Percentiles rank a stretch among this genome's conserved stretches.
Evolutionary conservation across 2,797 vertebrate genomes (phyloP).

Genomic region (Sylvia borin): DNA sequence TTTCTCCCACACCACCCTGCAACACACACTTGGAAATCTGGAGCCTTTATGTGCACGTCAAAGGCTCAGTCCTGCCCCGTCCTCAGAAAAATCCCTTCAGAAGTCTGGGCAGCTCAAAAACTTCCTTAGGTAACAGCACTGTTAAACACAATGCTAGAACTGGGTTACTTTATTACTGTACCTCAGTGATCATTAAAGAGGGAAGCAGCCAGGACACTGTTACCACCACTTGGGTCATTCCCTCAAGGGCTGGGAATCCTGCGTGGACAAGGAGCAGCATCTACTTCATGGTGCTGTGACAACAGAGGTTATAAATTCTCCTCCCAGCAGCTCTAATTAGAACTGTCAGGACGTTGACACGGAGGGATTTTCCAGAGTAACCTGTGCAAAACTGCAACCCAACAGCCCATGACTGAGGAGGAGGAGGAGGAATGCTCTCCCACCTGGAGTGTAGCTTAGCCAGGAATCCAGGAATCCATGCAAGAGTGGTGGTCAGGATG

Average conservation of each 20-base stretch:
- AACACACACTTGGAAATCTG: neutral
- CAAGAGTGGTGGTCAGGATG: neutral
- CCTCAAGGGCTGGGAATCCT: neutral
- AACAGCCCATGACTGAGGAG: neutral
- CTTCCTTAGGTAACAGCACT: rapidly evolving
- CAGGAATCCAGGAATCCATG: neutral
- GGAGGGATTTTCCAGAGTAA: neutral
- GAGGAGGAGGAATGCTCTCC: neutral
- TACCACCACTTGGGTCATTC: neutral
- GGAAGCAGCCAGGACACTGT: neutral
- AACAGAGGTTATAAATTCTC: neutral
- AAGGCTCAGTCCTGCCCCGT: neutral
- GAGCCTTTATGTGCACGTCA: rapidly evolving
- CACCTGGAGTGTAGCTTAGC: neutral
- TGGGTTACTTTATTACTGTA: neutral
- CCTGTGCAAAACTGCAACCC: neutral
- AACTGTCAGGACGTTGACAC: neutral
- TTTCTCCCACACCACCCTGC: neutral
- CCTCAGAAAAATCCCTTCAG: neutral
- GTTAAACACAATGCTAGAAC: neutral
- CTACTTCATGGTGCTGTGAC: neutral
- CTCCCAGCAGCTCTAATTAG: neutral
- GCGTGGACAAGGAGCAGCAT: neutral
- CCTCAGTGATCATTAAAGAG: neutral
- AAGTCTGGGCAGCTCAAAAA: neutral